Percentiles rank a stretch among this genome's conserved stretches.
Conservation (phyloP, 2,113 vertebrate genomes). For the Tetraodon nigroviridis region DNA sequence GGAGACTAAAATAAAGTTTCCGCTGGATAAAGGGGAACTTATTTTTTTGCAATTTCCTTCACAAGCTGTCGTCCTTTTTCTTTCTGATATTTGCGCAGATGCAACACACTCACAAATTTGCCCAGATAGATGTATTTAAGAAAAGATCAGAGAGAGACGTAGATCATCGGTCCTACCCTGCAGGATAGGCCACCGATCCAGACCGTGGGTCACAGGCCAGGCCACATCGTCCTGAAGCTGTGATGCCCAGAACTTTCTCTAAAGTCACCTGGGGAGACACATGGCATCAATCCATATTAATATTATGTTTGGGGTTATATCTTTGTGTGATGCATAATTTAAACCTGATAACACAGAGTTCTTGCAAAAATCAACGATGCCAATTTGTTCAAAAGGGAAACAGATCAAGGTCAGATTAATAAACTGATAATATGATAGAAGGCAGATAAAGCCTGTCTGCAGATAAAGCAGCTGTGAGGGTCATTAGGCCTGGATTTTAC, state of each 20-base stretch:
- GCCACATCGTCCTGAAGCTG: slow-evolving; percentile 84
- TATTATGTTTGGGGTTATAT: too few relatives aligned
- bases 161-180: slow-evolving; percentile 77
- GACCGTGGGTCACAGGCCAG: slow-evolving; percentile 87
- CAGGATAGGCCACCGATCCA: slow-evolving; percentile 90
- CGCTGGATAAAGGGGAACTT: too few relatives aligned
- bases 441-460: slow-evolving; percentile 13
- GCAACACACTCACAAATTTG: too few relatives aligned
- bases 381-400: not conserved
- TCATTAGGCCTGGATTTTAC: not conserved
- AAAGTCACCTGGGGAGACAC: slow-evolving; percentile 79
- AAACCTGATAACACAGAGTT: too few relatives aligned
- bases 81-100: too few relatives aligned
- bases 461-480: slow-evolving; percentile 7
- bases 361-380: not conserved
- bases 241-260: slow-evolving; percentile 92
- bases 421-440: slow-evolving; percentile 10
- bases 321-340: too few relatives aligned
- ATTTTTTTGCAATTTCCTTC: too few relatives aligned
- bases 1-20: too few relatives aligned
- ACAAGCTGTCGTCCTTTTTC: too few relatives aligned
- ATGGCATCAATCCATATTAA: not conserved
- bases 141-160: not conserved
- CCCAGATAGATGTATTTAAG: slow-evolving; percentile 26
- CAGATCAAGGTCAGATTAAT: not conserved